phyloP scores from a whole-genome alignment of 2,888 invertebrate species.

The Rhogogaster chlorosoma region DNA sequence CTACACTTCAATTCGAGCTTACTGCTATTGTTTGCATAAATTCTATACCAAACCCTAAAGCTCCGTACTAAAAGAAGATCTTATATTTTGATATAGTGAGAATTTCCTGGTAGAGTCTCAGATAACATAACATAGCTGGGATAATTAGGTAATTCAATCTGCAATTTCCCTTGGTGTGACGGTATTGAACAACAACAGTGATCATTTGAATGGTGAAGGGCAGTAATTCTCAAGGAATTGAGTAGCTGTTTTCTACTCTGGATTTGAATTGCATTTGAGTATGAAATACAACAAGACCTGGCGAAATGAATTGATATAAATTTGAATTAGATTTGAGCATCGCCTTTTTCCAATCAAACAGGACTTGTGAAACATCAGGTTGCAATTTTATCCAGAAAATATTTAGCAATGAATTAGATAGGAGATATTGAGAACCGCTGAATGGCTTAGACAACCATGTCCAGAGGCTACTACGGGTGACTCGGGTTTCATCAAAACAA shows the following conservation, averaged over 20 bases:
- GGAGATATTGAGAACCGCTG: constrained; percentile 26
- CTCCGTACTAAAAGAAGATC: neutral
- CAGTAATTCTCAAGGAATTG: constrained; percentile 22
- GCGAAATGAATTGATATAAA: neutral
- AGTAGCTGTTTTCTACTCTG: neutral
- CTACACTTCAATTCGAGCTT: neutral
- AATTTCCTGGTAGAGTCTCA: neutral
- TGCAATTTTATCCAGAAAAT: neutral
- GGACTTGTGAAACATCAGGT: neutral
- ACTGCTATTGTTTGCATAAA: neutral
- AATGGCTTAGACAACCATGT: constrained; percentile 27
- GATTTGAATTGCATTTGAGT: neutral
- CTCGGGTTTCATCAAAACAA: constrained; percentile 46
- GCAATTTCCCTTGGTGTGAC: constrained; percentile 21
- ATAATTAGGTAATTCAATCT: constrained; percentile 56
- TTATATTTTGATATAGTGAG: constrained; percentile 27
- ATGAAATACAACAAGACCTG: neutral
- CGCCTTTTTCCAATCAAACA: neutral
- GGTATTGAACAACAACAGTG: neutral
- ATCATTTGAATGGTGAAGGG: neutral
- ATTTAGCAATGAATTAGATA: neutral
- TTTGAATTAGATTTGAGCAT: neutral
- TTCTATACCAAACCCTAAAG: neutral
- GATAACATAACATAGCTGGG: constrained; percentile 31
- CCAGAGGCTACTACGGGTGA: constrained; percentile 34